These are phyloP conservation scores for Plodia interpunctella DNA, from an alignment of 1,140 invertebrate genomes.

Conservation along the genomic window DNA sequence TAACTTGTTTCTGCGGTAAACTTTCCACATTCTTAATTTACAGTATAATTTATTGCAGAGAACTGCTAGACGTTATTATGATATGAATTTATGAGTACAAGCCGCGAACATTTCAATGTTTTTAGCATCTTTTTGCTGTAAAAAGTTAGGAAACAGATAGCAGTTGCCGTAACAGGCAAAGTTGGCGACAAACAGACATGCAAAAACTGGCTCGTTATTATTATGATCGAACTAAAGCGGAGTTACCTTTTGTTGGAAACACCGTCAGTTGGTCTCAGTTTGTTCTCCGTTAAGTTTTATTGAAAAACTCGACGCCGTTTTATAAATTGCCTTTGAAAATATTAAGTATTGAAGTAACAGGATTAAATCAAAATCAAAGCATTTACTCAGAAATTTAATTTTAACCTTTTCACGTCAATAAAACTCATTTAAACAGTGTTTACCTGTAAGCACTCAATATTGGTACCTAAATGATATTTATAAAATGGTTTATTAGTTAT, in stretches of 20 bases:
- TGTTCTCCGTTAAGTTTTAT: constrained; percentile 17
- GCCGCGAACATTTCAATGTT: neutral
- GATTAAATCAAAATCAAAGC: no score
- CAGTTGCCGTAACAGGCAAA: constrained; percentile 20
- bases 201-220: constrained; percentile 20
- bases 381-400: no score
- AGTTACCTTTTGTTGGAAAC: constrained; percentile 28
- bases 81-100: neutral
- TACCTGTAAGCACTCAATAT: no score
- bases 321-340: neutral
- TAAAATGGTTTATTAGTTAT: no score
- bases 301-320: constrained; percentile 14
- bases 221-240: constrained; percentile 25
- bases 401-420: no score
- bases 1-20: neutral
- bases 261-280: constrained; percentile 18
- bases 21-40: neutral
- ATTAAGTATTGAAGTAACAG: neutral
- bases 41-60: neutral
- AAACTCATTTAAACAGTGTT: no score
- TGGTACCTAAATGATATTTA: no score
- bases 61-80: neutral
- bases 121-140: neutral
- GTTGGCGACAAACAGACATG: constrained; percentile 19
- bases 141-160: constrained; percentile 1